Percentiles rank a stretch among this genome's conserved stretches.
phyloP scores from a whole-genome alignment of 2,797 vertebrate genomes.

The Sus cebifrons region DNA sequence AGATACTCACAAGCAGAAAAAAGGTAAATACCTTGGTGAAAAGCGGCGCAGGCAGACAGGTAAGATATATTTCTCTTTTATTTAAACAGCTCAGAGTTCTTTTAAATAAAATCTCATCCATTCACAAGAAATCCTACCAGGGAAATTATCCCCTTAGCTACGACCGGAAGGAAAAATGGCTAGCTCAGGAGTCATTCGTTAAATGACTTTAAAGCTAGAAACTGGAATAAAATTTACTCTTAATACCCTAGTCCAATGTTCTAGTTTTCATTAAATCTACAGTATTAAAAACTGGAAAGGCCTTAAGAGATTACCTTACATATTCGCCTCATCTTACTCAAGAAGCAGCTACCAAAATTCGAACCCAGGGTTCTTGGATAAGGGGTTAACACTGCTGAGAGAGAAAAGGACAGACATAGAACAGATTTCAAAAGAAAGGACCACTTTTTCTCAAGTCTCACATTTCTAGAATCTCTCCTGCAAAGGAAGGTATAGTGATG shows the following conservation, averaged over 20 bases:
- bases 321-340: slow-evolving; percentile 16
- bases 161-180: background rate
- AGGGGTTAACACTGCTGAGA: slow-evolving; percentile 57
- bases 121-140: slow-evolving; percentile 50
- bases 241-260: background rate
- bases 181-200: slow-evolving; percentile 11
- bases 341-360: slow-evolving; percentile 59
- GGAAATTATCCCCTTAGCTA: slow-evolving; percentile 47
- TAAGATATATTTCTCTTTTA: slow-evolving; percentile 63
- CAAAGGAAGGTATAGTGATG: slow-evolving; percentile 33
- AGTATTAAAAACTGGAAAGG: slow-evolving; percentile 42
- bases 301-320: slow-evolving; percentile 29
- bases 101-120: slow-evolving; percentile 69
- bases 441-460: slow-evolving; percentile 45
- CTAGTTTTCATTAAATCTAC: slow-evolving; percentile 51
- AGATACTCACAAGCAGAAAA: background rate
- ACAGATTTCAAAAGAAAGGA: slow-evolving; percentile 7
- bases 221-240: slow-evolving; percentile 49
- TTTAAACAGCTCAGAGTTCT: slow-evolving; percentile 64
- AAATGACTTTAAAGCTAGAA: slow-evolving; percentile 62
- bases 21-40: background rate
- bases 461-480: slow-evolving; percentile 67
- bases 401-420: slow-evolving; percentile 9
- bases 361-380: slow-evolving; percentile 41
- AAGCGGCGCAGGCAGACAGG: background rate